These are phyloP conservation scores for Rhaphigaster nebulosa DNA, from an alignment of 2,888 invertebrate species.

Conservation along the genomic window DNA sequence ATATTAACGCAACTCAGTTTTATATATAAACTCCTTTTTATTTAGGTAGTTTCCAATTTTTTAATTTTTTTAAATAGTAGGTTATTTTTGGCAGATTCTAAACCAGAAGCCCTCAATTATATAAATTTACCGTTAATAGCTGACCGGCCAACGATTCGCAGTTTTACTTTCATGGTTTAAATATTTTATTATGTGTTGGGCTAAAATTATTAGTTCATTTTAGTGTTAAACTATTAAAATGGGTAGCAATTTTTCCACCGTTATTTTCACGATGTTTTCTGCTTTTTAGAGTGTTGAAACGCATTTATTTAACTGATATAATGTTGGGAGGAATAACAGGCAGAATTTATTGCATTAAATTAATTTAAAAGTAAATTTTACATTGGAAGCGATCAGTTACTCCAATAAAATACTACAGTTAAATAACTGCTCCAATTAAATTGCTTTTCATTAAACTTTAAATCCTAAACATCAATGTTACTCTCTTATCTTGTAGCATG, in stretches of 20 bases:
- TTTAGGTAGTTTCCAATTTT: too few species aligned
- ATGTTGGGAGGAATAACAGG: neutral
- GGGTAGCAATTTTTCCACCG: neutral
- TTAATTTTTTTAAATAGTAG: too few species aligned
- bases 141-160: too few species aligned
- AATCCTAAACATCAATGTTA: neutral
- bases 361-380: neutral
- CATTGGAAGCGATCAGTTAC: neutral
- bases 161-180: neutral
- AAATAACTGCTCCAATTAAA: slow-evolving; percentile 3
- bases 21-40: too few species aligned
- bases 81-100: too few species aligned
- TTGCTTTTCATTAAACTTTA: slow-evolving; percentile 26
- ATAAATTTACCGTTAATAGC: too few species aligned
- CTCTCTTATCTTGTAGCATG: slow-evolving; percentile 18
- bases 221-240: too few species aligned
- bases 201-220: neutral
- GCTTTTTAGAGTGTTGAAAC: neutral
- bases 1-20: too few species aligned
- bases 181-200: neutral
- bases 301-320: neutral
- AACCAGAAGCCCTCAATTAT: too few species aligned
- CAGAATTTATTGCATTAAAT: neutral
- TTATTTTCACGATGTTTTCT: neutral
- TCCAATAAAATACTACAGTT: neutral